Evolutionary conservation across 2,888 invertebrate species (phyloP).

Genomic region (Pristionchus arcanus): DNA sequence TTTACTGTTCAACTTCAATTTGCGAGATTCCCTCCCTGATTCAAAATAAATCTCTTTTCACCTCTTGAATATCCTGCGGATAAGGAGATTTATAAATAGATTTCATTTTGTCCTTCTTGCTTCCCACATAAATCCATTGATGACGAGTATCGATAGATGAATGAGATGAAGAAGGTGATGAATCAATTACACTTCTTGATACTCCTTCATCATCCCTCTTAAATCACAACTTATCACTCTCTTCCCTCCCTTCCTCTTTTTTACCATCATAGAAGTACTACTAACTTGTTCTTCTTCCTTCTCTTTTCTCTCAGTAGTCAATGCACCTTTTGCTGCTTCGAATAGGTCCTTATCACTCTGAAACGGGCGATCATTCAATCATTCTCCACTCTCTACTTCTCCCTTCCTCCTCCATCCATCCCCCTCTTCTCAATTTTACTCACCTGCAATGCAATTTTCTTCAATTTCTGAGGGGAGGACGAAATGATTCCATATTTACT

Average conservation of each 20-base stretch:
- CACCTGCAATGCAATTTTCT: conserved; percentile 47
- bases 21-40: not conserved
- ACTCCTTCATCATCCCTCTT: not conserved
- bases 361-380: not conserved
- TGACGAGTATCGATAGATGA: not conserved
- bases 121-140: conserved; percentile 52
- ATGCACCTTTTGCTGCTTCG: conserved; percentile 50
- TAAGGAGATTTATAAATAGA: conserved; percentile 64
- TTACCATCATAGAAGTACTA: not conserved
- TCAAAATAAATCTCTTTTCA: not conserved
- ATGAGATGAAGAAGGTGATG: conserved; percentile 10
- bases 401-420: not conserved
- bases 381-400: not conserved
- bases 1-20: not conserved
- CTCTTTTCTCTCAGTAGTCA: conserved; percentile 6
- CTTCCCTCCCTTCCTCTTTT: not conserved
- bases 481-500: conserved; percentile 39
- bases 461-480: conserved; percentile 33
- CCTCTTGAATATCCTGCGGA: conserved; percentile 60
- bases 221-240: not conserved
- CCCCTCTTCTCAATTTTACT: not conserved
- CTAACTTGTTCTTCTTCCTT: not conserved
- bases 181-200: not conserved
- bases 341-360: conserved; percentile 52
- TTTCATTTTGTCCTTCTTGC: conserved; percentile 52